Conservation (phyloP, 2,797 vertebrate genomes). For the Cyprinodon diabolis region DNA sequence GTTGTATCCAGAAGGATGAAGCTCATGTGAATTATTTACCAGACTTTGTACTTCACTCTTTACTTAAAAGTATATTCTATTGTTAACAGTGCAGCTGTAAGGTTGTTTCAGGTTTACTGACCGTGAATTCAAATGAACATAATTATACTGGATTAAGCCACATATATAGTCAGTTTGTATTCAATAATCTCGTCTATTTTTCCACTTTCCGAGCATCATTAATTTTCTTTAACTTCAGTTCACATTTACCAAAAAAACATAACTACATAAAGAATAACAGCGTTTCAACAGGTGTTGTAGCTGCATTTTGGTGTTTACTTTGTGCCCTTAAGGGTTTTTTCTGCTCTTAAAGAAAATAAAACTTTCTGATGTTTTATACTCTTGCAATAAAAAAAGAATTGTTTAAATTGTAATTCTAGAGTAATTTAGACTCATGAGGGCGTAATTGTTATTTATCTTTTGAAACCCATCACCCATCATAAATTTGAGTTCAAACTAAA, state of each 20-base stretch:
- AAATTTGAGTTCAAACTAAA: background rate
- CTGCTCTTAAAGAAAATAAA: conserved; percentile 1
- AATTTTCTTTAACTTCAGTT: background rate
- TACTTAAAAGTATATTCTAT: background rate
- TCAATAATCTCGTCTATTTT: background rate
- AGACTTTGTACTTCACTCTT: conserved; percentile 2
- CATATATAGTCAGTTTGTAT: background rate
- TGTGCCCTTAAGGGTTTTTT: conserved; percentile 35
- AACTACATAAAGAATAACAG: conserved; percentile 23
- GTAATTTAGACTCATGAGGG: background rate
- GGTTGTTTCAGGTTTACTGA: background rate
- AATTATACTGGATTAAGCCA: background rate
- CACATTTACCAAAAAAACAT: conserved; percentile 29
- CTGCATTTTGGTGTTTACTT: conserved; percentile 17
- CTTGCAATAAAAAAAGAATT: background rate
- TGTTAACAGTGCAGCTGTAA: background rate
- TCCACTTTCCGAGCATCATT: conserved; percentile 1
- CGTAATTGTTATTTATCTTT: conserved; percentile 3
- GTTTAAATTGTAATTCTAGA: background rate
- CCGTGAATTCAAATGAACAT: background rate
- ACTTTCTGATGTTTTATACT: background rate
- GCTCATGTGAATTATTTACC: conserved; percentile 24
- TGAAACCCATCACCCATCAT: background rate
- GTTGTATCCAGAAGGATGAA: conserved; percentile 35
- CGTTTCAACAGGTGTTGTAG: conserved; percentile 20